Percentiles rank a stretch among this genome's conserved stretches.
Evolutionary conservation across 1,140 invertebrate species (phyloP).

Genomic region (Drosophila sturtevanti): DNA sequence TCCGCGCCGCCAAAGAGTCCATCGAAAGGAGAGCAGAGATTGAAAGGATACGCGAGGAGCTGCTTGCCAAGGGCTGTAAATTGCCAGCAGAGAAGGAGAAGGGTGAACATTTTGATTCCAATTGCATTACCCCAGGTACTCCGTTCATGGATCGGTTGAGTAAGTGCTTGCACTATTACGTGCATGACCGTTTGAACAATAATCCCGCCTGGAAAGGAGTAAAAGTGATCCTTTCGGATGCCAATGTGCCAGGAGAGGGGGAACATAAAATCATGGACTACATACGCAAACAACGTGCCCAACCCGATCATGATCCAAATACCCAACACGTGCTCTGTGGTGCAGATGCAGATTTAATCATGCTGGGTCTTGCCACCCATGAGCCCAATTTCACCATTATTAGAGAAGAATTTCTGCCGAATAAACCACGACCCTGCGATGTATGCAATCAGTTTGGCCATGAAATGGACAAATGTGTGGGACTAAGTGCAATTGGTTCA

Average conservation of each 20-base stretch:
- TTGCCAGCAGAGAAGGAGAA: conserved; percentile 96
- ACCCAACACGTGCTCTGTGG: conserved; percentile 99
- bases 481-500: conserved; percentile 83
- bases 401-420: conserved; percentile 99
- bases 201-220: conserved; percentile 98
- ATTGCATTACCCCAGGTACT: conserved; percentile 99
- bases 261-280: conserved; percentile 99
- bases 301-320: conserved; percentile 98
- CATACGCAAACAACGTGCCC: conserved; percentile 97
- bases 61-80: conserved; percentile 84
- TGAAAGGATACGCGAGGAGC: conserved; percentile 89
- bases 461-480: conserved; percentile 97
- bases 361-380: conserved; percentile 98
- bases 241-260: conserved; percentile 99
- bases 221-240: conserved; percentile 98
- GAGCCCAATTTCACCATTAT: conserved; percentile 99
- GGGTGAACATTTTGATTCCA: conserved; percentile 97
- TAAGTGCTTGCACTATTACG: conserved; percentile 97
- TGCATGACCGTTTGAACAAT: conserved; percentile 96
- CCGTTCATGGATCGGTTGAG: conserved; percentile 98
- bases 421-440: conserved; percentile 97
- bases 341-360: conserved; percentile 99
- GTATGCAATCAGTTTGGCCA: conserved; percentile 98
- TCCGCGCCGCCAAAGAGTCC: conserved; percentile 97
- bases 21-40: conserved; percentile 95